A percentile compares a stretch with the other conserved stretches of the same genome.
These are phyloP conservation scores for Coelinius sp. DNA, from an alignment of 2,888 invertebrate species.

Conservation along the genomic window DNA sequence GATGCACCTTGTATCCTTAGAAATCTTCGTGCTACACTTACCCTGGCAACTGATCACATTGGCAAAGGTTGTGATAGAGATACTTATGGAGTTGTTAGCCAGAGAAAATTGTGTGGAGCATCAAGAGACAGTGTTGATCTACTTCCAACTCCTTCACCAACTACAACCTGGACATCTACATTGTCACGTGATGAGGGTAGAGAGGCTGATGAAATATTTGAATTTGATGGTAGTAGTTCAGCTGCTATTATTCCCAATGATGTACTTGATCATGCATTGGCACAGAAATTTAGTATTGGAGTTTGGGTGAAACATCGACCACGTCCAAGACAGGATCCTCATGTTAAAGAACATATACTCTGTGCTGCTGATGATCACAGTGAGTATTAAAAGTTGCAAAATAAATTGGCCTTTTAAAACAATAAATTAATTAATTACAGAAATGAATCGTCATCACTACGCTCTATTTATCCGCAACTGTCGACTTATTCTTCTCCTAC, in stretches of 20 bases:
- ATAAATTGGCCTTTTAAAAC: background rate
- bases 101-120: slow-evolving; percentile 89
- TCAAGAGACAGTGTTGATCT: slow-evolving; percentile 88
- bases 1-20: slow-evolving; percentile 75
- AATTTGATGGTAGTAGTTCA: slow-evolving; percentile 93
- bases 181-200: slow-evolving; percentile 77
- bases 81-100: slow-evolving; percentile 89
- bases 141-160: slow-evolving; percentile 82
- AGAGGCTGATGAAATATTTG: slow-evolving; percentile 92
- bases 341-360: slow-evolving; percentile 95
- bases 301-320: slow-evolving; percentile 96
- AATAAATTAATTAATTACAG: slow-evolving; percentile 72
- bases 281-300: slow-evolving; percentile 89
- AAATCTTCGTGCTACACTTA: slow-evolving; percentile 76
- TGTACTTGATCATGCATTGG: slow-evolving; percentile 82
- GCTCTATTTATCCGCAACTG: slow-evolving; percentile 97
- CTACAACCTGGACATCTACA: slow-evolving; percentile 73
- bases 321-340: slow-evolving; percentile 85
- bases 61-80: slow-evolving; percentile 98
- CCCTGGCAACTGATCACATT: slow-evolving; percentile 86
- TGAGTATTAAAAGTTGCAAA: slow-evolving; percentile 73
- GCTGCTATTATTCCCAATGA: slow-evolving; percentile 88
- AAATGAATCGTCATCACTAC: slow-evolving; percentile 99
- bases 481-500: slow-evolving; percentile 90
- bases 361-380: slow-evolving; percentile 98